Percentiles rank a stretch among this genome's conserved stretches.
Conservation (phyloP, 2,797 vertebrate species). For the Microctenopoma stevenorrisi region DNA sequence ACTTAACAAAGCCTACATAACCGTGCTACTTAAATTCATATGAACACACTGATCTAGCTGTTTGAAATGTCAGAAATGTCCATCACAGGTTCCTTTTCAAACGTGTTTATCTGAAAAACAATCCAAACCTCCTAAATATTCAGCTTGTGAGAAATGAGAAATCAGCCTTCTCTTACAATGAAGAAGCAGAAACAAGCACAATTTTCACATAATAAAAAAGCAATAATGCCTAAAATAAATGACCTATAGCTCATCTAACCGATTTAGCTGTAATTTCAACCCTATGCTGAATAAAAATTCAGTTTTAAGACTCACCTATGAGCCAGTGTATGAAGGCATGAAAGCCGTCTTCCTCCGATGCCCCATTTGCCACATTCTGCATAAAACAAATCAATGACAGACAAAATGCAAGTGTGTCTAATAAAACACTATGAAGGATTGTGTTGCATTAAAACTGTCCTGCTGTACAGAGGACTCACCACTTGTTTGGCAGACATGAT, state of each 20-base stretch:
- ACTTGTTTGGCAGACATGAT: slow-evolving; percentile 98
- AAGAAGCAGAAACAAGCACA: too few species aligned
- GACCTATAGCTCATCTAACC: too few species aligned
- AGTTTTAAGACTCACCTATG: slow-evolving; percentile 82
- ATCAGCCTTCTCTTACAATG: too few species aligned
- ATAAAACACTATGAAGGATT: background rate
- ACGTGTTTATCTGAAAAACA: too few species aligned
- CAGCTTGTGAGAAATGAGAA: background rate
- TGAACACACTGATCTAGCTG: too few species aligned
- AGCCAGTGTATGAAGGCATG: slow-evolving; percentile 90
- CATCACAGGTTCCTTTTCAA: too few species aligned
- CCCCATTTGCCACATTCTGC: slow-evolving; percentile 74
- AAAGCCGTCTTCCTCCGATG: slow-evolving; percentile 83
- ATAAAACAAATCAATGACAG: slow-evolving; percentile 19
- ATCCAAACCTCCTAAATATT: background rate
- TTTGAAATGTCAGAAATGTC: too few species aligned
- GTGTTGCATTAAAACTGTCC: background rate
- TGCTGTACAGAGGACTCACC: slow-evolving; percentile 83
- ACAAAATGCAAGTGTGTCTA: background rate
- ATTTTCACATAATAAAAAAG: too few species aligned
- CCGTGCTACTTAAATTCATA: too few species aligned
- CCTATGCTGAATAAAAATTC: background rate
- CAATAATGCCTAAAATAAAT: too few species aligned
- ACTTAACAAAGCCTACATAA: too few species aligned
- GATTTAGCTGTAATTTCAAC: background rate